Percentiles rank a stretch among this genome's conserved stretches.
phyloP scores from a whole-genome alignment of 1,140 invertebrate genomes.

The Euglossa dilemma region DNA sequence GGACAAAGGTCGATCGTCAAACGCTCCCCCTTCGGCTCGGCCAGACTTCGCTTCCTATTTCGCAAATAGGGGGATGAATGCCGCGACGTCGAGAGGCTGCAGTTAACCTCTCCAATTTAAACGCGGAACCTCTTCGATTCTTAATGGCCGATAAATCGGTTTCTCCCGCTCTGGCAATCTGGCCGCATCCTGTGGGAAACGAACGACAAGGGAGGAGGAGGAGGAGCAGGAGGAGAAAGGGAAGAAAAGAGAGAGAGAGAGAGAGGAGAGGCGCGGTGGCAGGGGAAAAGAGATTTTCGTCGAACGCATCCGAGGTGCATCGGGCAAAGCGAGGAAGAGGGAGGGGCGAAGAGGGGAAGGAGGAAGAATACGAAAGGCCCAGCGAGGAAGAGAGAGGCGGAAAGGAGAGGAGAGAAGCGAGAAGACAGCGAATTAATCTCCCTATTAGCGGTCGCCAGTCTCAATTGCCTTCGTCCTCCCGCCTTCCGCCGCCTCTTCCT shows the following conservation, averaged over 20 bases:
- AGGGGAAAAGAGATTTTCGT: constrained; percentile 14
- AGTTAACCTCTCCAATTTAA: constrained; percentile 49
- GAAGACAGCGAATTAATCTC: constrained; percentile 70
- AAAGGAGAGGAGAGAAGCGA: background rate
- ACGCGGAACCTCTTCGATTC: constrained; percentile 38
- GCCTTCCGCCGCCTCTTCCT: constrained; percentile 6
- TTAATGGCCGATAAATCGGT: constrained; percentile 55
- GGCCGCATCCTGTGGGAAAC: constrained; percentile 3
- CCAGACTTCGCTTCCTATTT: constrained; percentile 27
- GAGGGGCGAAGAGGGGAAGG: background rate
- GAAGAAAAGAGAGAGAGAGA: too few relatives aligned
- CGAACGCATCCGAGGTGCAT: background rate
- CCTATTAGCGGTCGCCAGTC: constrained; percentile 68
- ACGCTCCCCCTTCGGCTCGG: background rate
- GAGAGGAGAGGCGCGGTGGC: background rate
- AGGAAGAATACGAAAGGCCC: background rate
- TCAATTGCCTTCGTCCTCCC: constrained; percentile 61
- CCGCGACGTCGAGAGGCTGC: constrained; percentile 26
- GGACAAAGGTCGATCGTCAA: constrained; percentile 18
- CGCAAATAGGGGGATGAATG: constrained; percentile 26
- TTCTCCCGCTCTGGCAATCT: constrained; percentile 12
- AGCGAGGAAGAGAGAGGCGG: background rate
- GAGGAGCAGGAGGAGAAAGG: background rate
- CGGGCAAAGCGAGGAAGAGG: constrained; percentile 11
- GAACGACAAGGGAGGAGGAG: background rate